Evolutionary conservation across 2,113 vertebrate species (phyloP), one percentile per base, ranked within the genome.

Genomic region (Indicator indicator): DNA sequence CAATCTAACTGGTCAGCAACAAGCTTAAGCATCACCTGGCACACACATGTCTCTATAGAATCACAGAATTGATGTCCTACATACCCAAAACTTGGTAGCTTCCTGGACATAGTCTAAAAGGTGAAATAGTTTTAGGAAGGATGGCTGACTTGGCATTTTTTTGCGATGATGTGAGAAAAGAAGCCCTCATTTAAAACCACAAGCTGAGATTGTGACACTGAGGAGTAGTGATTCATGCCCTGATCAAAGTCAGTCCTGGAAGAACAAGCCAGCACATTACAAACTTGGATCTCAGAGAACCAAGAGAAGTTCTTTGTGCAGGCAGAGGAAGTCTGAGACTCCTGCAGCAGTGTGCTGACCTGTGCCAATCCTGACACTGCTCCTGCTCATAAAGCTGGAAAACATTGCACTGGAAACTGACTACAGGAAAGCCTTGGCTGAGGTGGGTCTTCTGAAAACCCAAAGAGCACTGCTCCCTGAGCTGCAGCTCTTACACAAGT

Each of bases 61-160:
- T 52, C 50, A 52, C 50, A 24, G 50, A 52, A 26, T 13, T 23
- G 50, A 24, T 26, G 23, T 4, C 24, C 50, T 32, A 82, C 58
- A 4, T 0, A 82, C 82, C 33, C 81, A 67, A 89, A 82, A 64
- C 32, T 16, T 52, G 21, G 48, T 48, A 2, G 0, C 16, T 75
- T 54, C 73, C 46, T 82, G 74, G 26, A 60, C 15, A 16, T 0
- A 60, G 17, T 16, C 86, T 84, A 44, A 65, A 85, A 85, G 71
- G 44, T 32, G 58, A 27, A 72, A 87, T n/a, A 59, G 20, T 55
- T 91, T 72, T 6, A 62, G 63, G 54, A 26, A 89, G 40, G n/a
- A 93, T 7, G n/a, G 91, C 89, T 87, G 95, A 94, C 56, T 90
- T 10, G 79, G 36, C 86, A 62, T 72, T 90, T 94, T 94, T 88